These are phyloP conservation scores for Cladopsammia gracilis DNA, from an alignment of 64 coral and sea anemone species.

Conservation along the genomic window DNA sequence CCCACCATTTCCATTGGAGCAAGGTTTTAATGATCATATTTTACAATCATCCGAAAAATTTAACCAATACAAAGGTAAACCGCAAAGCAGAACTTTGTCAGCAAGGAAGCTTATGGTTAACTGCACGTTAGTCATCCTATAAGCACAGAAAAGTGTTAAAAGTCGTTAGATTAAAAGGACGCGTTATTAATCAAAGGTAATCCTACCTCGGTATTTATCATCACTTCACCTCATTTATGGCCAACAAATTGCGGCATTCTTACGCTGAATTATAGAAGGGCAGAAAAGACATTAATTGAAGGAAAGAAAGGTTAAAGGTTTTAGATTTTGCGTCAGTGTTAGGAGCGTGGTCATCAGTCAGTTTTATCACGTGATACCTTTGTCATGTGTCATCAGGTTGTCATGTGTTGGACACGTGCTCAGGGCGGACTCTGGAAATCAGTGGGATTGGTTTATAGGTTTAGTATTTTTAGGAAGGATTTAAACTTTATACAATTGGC, in stretches of 20 bases:
- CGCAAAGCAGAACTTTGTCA: constrained; percentile 1
- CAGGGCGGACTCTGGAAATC: constrained; percentile 30
- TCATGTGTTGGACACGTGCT: constrained; percentile 35
- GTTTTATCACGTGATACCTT: constrained; percentile 25
- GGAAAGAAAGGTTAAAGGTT: neutral
- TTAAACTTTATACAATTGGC: too few species aligned
- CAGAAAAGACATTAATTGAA: constrained; percentile 29
- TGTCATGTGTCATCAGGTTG: neutral
- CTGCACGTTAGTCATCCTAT: neutral
- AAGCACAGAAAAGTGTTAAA: constrained; percentile 36
- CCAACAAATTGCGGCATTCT: constrained; percentile 63
- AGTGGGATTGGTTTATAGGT: neutral
- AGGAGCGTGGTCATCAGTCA: neutral
- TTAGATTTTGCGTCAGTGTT: neutral
- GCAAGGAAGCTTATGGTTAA: neutral
- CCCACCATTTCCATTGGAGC: too few species aligned
- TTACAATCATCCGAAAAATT: too few species aligned
- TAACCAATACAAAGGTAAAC: too few species aligned
- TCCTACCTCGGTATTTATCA: constrained; percentile 32
- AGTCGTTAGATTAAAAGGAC: constrained; percentile 1
- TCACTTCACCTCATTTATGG: constrained; percentile 38
- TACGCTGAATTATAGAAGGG: constrained; percentile 34
- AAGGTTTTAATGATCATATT: neutral
- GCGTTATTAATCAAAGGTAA: neutral
- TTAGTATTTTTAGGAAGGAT: neutral